Evolutionary conservation across 2,888 invertebrate genomes (phyloP).

Genomic region (Lamellibrachia satsuma): DNA sequence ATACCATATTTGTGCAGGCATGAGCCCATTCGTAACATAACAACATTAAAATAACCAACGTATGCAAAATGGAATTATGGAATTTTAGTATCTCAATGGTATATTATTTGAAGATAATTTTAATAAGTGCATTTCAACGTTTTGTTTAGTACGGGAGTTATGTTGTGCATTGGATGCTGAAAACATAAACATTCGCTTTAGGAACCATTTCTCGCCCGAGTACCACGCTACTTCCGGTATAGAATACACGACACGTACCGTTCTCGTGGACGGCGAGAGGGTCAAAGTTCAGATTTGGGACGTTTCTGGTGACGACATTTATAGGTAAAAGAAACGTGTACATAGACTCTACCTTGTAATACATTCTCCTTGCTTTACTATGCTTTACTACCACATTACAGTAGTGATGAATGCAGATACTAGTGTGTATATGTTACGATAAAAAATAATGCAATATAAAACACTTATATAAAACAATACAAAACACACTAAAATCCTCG

Average conservation of each 20-base stretch:
- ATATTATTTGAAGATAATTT: no score
- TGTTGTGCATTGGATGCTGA: neutral
- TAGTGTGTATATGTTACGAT: no score
- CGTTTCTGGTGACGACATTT: slow-evolving; percentile 35
- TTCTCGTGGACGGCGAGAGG: slow-evolving; percentile 34
- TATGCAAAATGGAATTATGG: neutral
- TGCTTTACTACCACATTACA: no score
- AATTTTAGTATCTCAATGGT: no score
- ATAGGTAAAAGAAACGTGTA: neutral
- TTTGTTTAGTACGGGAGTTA: no score
- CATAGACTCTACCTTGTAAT: neutral
- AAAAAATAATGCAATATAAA: no score
- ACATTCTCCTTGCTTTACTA: no score
- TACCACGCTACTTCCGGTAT: slow-evolving; percentile 38
- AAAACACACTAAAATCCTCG: no score
- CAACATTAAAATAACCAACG: neutral
- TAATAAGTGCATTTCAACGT: no score
- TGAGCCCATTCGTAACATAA: neutral
- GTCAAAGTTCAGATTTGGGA: slow-evolving; percentile 39
- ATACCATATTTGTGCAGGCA: neutral
- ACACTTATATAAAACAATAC: no score
- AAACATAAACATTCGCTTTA: neutral
- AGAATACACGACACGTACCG: slow-evolving; percentile 35
- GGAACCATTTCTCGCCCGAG: slow-evolving; percentile 34
- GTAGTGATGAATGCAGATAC: no score